Percentiles rank a stretch among this genome's conserved stretches.
phyloP scores from a whole-genome alignment of 2,888 invertebrate genomes.

The Sphaeridia pumilis region DNA sequence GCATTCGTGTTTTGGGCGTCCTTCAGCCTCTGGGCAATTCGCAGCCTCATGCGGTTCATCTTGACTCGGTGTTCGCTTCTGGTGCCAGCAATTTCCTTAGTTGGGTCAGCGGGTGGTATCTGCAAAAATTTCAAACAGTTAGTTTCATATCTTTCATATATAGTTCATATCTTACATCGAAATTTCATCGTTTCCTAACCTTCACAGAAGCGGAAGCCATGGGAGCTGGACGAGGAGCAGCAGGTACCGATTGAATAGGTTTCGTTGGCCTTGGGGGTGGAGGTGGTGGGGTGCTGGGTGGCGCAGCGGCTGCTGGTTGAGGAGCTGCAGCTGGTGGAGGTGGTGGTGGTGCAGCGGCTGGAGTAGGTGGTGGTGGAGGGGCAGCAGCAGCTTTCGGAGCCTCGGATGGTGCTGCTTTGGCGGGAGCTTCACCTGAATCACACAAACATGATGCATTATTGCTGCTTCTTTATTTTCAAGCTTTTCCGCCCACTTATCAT shows the following conservation, averaged over 20 bases:
- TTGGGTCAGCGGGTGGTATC: slow-evolving; percentile 69
- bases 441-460: too few relatives aligned
- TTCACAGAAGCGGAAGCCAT: slow-evolving; percentile 40
- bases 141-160: too few relatives aligned
- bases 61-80: slow-evolving; percentile 91
- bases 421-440: slow-evolving; percentile 13
- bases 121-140: slow-evolving; percentile 6
- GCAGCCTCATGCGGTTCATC: slow-evolving; percentile 94
- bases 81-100: slow-evolving; percentile 75
- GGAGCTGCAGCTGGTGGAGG: slow-evolving; percentile 43
- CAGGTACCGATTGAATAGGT: slow-evolving; percentile 45
- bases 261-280: slow-evolving; percentile 41
- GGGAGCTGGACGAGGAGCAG: slow-evolving; percentile 46
- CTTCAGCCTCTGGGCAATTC: slow-evolving; percentile 91
- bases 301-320: slow-evolving; percentile 38
- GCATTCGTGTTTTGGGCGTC: slow-evolving; percentile 98
- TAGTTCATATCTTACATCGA: too few relatives aligned
- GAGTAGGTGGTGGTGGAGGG: slow-evolving; percentile 29
- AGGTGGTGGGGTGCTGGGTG: slow-evolving; percentile 38
- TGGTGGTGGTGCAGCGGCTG: slow-evolving; percentile 38
- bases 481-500: too few relatives aligned
- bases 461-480: too few relatives aligned
- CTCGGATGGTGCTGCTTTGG: slow-evolving; percentile 33
- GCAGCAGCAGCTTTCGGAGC: slow-evolving; percentile 43
- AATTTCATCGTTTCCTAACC: slow-evolving; percentile 27